Percentiles rank a stretch among this genome's conserved stretches.
These are phyloP conservation scores for Odocoileus virginianus DNA, from an alignment of 2,113 vertebrate species.

Conservation along the genomic window DNA sequence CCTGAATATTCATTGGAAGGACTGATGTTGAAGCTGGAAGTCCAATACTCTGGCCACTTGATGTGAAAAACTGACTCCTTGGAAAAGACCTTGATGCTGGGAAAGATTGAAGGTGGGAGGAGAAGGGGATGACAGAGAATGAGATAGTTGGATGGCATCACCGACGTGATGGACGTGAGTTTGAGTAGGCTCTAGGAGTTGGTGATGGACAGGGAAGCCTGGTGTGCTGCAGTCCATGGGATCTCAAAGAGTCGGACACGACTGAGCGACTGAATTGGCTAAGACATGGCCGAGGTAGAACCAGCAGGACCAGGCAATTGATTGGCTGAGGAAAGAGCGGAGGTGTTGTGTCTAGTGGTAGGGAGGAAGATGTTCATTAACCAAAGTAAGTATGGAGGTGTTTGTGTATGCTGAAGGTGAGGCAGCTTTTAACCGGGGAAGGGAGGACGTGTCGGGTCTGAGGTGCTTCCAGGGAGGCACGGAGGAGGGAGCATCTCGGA, in stretches of 20 bases:
- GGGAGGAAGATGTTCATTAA: not conserved
- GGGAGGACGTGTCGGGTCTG: not conserved
- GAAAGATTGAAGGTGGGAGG: not conserved
- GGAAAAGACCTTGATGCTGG: not conserved
- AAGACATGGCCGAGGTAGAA: not conserved
- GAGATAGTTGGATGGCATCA: not conserved
- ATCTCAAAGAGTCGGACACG: accelerated
- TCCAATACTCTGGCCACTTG: not conserved
- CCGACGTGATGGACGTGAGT: accelerated
- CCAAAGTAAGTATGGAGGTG: not conserved
- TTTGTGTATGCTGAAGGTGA: not conserved
- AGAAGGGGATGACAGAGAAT: not conserved
- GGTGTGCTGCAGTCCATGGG: not conserved
- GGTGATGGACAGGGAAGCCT: not conserved
- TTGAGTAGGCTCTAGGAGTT: not conserved
- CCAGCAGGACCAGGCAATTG: not conserved
- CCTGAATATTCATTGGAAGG: not conserved
- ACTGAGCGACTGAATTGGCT: not conserved
- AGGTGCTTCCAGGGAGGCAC: not conserved
- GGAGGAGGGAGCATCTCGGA: not conserved
- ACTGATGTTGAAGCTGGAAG: not conserved
- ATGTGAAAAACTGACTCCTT: not conserved
- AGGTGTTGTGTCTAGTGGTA: not conserved
- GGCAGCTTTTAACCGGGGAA: not conserved
- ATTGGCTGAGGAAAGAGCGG: not conserved